Base-by-base conservation (phyloP, 2,113 vertebrate genomes). In the Cottus gobio region DNA sequence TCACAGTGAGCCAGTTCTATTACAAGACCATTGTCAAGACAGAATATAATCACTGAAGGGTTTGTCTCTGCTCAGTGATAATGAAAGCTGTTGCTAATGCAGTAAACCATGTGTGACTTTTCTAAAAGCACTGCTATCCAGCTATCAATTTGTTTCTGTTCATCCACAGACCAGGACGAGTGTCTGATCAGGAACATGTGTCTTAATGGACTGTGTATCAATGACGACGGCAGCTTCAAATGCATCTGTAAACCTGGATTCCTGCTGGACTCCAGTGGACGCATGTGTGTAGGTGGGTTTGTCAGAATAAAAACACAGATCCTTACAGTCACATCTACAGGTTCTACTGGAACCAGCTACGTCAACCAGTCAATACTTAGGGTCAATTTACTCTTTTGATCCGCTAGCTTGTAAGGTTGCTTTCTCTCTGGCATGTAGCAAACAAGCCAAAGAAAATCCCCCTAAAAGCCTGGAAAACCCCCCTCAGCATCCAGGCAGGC, bases 151-250 rank as follows among this genome's bases (percentile, higher is more conserved):
- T 80, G 26, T 74, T 58, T 79, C 10, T 36, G 13, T 67, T 76
- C 13, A 36, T 79, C 66, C 83, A 39, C 93, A 99, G 98, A 99
- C 89, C 96, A 96, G 93, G 98, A 99, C n/a, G 98, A 99, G 92
- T 99, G 98, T 88, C 89, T 94, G 95, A 96, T 96, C 90, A 96
- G 93, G 70, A 98, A 99, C 91, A 99, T 99, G 94, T 99, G 98
- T 79, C 95, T 99, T 30, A 98, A 99, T 57, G 98, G 98, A 11
- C 96, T 99, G 94, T 99, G 98, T 44, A 98, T 99, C 86, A 99
- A 99, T 16, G 98, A 99, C 76, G 98, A 99, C 11, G 98, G 98
- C 65, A 99, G 97, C 90, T 99, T 99, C 90, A 99, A 99, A 86
- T 99, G 98, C 87, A 98, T 99, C 90, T 99, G 98, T 90, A 99